Evolutionary conservation across 2,797 vertebrate species (phyloP), one percentile per base, ranked within the genome.

Genomic region (Lepidocolaptes lacrymiger): DNA sequence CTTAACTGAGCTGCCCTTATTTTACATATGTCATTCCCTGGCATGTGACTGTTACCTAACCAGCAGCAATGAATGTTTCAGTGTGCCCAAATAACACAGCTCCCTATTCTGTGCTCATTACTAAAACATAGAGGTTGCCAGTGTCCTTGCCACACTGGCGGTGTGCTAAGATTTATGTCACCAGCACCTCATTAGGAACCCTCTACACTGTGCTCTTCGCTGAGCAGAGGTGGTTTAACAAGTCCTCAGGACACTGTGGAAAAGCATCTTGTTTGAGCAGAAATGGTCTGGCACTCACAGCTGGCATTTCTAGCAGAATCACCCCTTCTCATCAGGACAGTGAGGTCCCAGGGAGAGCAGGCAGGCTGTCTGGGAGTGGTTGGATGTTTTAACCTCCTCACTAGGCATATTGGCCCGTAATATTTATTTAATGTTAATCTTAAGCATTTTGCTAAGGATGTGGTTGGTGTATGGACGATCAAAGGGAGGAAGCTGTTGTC

Each of bases 41-140:
- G 62, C 52, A 39, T 63, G 63, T 7, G 48, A 79, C 80, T 90
- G 77, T 94, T 95, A 95, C 85, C 71, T 91, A 93, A 93, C 46
- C 66, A 71, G 86, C 55, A 85, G 90, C 63, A 76, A 63, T 86
- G 63, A 94, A 89, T 89, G 88, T 94, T 96, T 95, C 63, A 96
- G 74, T 32, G 46, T 73, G 79, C 54, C 69, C 58, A 32, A 23
- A 41, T 59, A 92, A 49, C 58, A 13, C n/a, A 59, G 72, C 66
- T 89, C 32, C 37, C 5, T 67, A 51, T 75, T 46, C 79, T 62
- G 56, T 77, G 73, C 69, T 94, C 54, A 66, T 96, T 81, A 84
- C 55, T 89, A 89, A 96, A 93, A 84, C 85, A 94, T 77, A 34
- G 36, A 84, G 63, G 26, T 85, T 69, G 66, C 7, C 43, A 44